Evolutionary conservation across 2,888 invertebrate species (phyloP).

Genomic region (Caenorhabditis drosophilae): DNA sequence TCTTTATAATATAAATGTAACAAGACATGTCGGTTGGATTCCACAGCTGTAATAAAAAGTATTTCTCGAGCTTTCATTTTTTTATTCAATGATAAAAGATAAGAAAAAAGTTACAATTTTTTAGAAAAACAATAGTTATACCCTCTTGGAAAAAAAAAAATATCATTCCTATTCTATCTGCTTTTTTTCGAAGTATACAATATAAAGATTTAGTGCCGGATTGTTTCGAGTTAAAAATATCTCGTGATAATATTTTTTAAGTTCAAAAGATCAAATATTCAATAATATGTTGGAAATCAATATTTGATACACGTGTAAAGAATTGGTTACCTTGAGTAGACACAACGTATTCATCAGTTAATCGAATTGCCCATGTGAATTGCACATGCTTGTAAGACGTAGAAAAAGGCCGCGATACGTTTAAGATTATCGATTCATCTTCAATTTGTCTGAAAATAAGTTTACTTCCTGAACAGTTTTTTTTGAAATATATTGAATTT

Average conservation of each 20-base stretch:
- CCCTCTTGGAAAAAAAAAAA: too few relatives aligned
- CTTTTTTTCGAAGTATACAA: too few relatives aligned
- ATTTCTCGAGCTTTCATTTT: background rate
- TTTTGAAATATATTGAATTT: background rate
- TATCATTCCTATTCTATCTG: too few relatives aligned
- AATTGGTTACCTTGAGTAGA: constrained; percentile 17
- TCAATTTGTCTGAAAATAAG: constrained; percentile 53
- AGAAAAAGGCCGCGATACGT: constrained; percentile 66
- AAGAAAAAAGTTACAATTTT: background rate
- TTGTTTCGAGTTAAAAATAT: too few relatives aligned
- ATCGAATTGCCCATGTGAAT: constrained; percentile 65
- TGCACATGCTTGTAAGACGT: constrained; percentile 66
- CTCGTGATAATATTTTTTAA: too few relatives aligned
- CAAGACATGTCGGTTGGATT: constrained; percentile 51
- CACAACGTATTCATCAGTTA: constrained; percentile 53
- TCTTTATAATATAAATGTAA: constrained; percentile 66
- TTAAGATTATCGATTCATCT: constrained; percentile 59
- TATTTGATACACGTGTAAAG: too few relatives aligned
- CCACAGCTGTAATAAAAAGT: constrained; percentile 26
- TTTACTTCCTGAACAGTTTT: background rate
- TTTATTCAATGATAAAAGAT: background rate
- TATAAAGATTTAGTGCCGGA: too few relatives aligned
- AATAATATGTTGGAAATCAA: too few relatives aligned
- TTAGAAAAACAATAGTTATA: too few relatives aligned
- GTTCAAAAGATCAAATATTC: too few relatives aligned